phyloP scores from a whole-genome alignment of 2,797 vertebrate species.

The Malurus splendens region DNA sequence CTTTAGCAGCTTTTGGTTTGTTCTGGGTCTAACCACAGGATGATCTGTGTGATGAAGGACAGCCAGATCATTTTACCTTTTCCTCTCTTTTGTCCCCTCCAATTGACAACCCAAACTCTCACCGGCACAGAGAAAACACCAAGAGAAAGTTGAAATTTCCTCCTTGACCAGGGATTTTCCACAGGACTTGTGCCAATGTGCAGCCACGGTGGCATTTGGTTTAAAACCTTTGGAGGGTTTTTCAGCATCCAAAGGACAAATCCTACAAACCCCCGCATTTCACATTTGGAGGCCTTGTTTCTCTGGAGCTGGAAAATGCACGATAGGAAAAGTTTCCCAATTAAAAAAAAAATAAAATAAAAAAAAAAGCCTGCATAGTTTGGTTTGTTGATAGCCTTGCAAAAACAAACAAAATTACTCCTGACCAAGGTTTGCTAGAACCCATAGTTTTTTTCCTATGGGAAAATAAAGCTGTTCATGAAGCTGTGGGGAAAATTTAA shows the following conservation, averaged over 20 bases:
- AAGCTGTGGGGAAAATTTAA: constrained; percentile 34
- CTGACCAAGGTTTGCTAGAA: constrained; percentile 5
- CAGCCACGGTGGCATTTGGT: background rate
- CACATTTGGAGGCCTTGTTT: background rate
- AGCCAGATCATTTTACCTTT: background rate
- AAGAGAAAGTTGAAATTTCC: background rate
- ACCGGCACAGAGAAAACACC: background rate
- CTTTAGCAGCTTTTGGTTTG: background rate
- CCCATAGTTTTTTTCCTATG: constrained; percentile 13
- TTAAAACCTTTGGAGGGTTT: background rate
- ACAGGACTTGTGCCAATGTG: background rate
- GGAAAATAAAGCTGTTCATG: constrained; percentile 11
- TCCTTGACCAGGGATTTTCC: background rate
- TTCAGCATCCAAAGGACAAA: background rate
- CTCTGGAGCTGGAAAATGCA: background rate
- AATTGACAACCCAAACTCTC: rapidly evolving
- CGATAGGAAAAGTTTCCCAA: constrained; percentile 15
- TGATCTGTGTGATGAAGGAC: background rate
- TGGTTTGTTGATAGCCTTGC: constrained; percentile 35
- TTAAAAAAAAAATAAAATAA: background rate
- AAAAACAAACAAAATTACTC: constrained; percentile 38
- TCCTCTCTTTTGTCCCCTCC: background rate
- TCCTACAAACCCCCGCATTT: background rate
- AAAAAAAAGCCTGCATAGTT: constrained; percentile 20
- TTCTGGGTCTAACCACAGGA: background rate